Evolutionary conservation across 2,113 vertebrate genomes (phyloP), one percentile per base, ranked within the genome.

Genomic region (Hyperopisus bebe): DNA sequence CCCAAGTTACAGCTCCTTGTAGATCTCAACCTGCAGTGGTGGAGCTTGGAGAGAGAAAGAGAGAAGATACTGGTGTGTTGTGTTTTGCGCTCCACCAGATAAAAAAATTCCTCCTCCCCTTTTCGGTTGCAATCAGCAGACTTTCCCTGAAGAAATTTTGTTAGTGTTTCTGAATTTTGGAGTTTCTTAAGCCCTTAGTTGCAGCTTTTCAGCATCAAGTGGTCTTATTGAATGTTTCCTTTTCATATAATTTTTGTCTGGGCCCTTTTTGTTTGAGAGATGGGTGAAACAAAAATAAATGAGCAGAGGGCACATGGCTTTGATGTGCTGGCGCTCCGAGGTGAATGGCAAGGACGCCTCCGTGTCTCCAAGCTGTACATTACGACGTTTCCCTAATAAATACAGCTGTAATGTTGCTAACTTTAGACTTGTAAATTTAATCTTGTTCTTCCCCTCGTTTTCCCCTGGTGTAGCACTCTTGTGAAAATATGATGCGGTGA

Each of bases 281-380:
- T 70, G 82, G 39, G 44, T 53, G 90, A 90, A 92, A 42, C 88
- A 89, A 19, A 7, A 77, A n/a, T n/a, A 70, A 70, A 31, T 11
- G n/a, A 70, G n/a, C 47, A 50, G 74, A 50, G 19, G 74, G 35
- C 55, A 85, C 86, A 70, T 53, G 50, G 55, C 88, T 91, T 91
- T 91, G 70, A 92, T 90, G 84, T 51, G 62, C 88, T 80, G 39
- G 44, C 35, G 21, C 88, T 85, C 82, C 88, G 88, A 74, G 39
- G 88, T 90, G 91, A 90, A 42, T 89, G 87, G 27, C 42, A 88
- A 90, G 7, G 82, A 90, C 66, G 48, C 47, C 74, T 89, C 55
- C 21, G 53, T 48, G 82, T 88, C 82, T 58, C 62, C 66, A 42
- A 90, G 58, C 91, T 51, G n/a, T 83, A 48, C 44, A 47, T 87